Evolutionary conservation across 2,113 vertebrate genomes (phyloP), one percentile per base, ranked within the genome.

Genomic region (Daboia siamensis): DNA sequence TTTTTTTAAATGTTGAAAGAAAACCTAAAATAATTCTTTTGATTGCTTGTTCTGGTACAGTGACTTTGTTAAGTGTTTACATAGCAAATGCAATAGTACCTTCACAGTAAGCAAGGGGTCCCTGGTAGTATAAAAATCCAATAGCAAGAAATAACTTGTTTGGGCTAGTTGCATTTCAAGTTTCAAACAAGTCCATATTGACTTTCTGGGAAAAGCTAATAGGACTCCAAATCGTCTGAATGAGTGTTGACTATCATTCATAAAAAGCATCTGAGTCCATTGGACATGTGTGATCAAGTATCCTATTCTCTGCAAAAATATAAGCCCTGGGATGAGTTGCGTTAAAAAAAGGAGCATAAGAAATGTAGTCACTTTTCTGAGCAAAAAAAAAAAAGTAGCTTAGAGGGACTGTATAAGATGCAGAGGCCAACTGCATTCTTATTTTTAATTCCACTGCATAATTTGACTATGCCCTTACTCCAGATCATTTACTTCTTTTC

Each of bases 131-230:
- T 90, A 51, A 61, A 17, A 11, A 20, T 56, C 55, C 87, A 86
- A 8, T 74, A 87, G 17, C 56, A 51, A 26, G 93, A 26, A 44
- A 87, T 91, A 90, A 64, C 4, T 48, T 94, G n/a, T 24, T 92
- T 74, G 92, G n/a, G 93, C 86, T 39, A 94, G 56, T 23, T 51
- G 2, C 12, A 5, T 90, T 92, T 93, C 90, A 93, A 88, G 29
- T 64, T 52, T n/a, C 69, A 74, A 80, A 9, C 51, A 23, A 92
- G 87, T 93, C 87, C n/a, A 59, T 46, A 55, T 44, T 51, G 12
- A 91, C 91, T 87, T 64, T 33, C 26, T 51, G 90, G 93, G 88
- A 95, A 94, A 95, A 80, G 84, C 94, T 91, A 1, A 87, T 89
- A 93, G 90, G 80, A 0, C 52, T 94, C 89, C 4, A 59, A 92